phyloP scores from a whole-genome alignment of 2,797 vertebrate species.

The Thalassophryne amazonica region DNA sequence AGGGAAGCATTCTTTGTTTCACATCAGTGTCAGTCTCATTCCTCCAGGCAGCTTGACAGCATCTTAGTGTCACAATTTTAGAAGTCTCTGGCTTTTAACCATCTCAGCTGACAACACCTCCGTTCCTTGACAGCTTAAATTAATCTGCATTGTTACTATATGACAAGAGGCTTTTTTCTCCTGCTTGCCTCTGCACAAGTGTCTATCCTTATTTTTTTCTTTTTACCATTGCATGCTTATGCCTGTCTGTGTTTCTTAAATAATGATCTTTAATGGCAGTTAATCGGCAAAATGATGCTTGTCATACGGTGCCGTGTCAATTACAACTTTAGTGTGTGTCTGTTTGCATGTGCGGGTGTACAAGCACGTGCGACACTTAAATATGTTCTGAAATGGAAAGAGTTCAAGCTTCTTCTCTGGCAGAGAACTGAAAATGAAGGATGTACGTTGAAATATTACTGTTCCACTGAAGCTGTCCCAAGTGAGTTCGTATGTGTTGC shows the following conservation, averaged over 20 bases:
- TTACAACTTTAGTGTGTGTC: constrained; percentile 27
- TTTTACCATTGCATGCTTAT: constrained; percentile 14
- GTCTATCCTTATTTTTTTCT: neutral
- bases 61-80: constrained; percentile 72
- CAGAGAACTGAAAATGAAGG: constrained; percentile 18
- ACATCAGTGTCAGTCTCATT: constrained; percentile 53
- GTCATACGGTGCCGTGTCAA: constrained; percentile 45
- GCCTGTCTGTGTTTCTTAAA: constrained; percentile 35
- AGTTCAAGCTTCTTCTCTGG: constrained; percentile 41
- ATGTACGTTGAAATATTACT: constrained; percentile 34
- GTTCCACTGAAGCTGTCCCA: constrained; percentile 47
- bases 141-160: constrained; percentile 50
- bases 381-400: constrained; percentile 32
- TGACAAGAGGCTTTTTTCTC: constrained; percentile 57
- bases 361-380: no score
- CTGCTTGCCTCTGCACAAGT: constrained; percentile 14
- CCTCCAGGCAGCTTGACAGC: constrained; percentile 60
- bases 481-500: no score
- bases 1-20: constrained; percentile 45
- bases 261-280: constrained; percentile 42
- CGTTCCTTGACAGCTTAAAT: constrained; percentile 69
- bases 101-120: constrained; percentile 66
- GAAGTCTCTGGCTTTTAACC: constrained; percentile 65
- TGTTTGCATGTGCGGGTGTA: no score
- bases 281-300: constrained; percentile 43